phyloP scores from a whole-genome alignment of 1,140 invertebrate genomes.

The Steinernema khuongi region DNA sequence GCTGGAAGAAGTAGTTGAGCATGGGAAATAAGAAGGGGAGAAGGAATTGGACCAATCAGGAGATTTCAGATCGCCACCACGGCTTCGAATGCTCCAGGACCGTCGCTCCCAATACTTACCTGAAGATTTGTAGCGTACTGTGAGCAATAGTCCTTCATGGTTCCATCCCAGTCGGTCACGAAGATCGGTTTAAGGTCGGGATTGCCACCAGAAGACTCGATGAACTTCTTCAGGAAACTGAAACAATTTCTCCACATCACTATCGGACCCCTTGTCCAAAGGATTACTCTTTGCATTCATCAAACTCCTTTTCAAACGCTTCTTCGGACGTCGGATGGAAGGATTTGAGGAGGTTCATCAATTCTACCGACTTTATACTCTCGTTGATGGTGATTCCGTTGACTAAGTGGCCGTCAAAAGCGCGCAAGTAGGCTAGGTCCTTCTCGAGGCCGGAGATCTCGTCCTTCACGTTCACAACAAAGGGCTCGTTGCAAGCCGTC shows the following conservation, averaged over 20 bases:
- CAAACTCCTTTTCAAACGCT: constrained; percentile 2
- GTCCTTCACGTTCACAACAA: constrained; percentile 6
- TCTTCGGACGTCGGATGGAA: constrained; percentile 5
- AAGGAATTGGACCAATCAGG: constrained; percentile 16
- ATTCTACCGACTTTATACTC: neutral
- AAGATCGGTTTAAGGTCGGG: constrained; percentile 47
- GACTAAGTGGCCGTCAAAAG: neutral
- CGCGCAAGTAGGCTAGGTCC: neutral
- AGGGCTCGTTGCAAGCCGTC: constrained; percentile 4
- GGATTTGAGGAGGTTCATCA: constrained; percentile 14
- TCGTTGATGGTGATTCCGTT: neutral
- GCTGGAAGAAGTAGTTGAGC: constrained; percentile 45
- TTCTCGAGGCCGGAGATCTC: constrained; percentile 21
- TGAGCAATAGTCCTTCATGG: constrained; percentile 58
- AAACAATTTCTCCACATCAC: constrained; percentile 16
- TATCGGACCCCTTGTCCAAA: neutral
- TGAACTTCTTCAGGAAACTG: constrained; percentile 40
- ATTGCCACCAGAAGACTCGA: neutral
- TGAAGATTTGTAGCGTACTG: constrained; percentile 58
- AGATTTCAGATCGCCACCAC: too few relatives aligned
- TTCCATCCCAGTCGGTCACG: constrained; percentile 58
- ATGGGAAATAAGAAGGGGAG: neutral
- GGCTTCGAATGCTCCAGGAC: too few relatives aligned
- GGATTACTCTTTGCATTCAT: neutral
- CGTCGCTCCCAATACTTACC: too few relatives aligned